Evolutionary conservation across 2,113 vertebrate genomes (phyloP), one percentile per base, ranked within the genome.

Genomic region (Tringa solitaria): DNA sequence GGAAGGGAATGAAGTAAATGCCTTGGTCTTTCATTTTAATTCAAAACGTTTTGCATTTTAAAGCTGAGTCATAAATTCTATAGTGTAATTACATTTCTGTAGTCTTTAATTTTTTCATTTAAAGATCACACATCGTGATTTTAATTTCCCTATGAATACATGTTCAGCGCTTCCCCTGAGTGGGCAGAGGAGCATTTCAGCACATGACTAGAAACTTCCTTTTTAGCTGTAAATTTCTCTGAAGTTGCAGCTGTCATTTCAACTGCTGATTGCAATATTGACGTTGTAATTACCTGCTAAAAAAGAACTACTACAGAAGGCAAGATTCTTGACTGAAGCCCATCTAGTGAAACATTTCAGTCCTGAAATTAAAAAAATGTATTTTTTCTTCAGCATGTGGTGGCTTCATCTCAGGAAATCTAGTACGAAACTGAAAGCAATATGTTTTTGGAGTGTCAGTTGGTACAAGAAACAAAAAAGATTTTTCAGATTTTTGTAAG

Each of bases 71-170:
- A 95, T 95, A 96, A 96, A 95, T 96, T 95, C 74, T 89, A 2
- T 65, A 87, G 89, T 87, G 61, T 95, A 96, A 95, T 95, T 96
- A 95, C 45, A 80, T 91, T 95, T 92, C 67, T 87, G 41, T 63
- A 92, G 81, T 76, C 94, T 91, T 96, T 83, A 91, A 94, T 95
- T 95, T 96, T 96, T 97, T 95, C 87, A 92, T 95, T 96, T 96
- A 92, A 91, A 95, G 92, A 96, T 96, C 94, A 92, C 87, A 82
- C 80, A 60, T 94, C 28, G 13, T 93, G 70, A 83, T 93, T 89
- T 88, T 61, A 72, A 72, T 88, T 90, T 88, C 68, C 41, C 56
- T 87, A 33, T 94, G 84, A 95, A 91, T 95, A 43, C 6, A 3
- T 46, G 61, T 84, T 87, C 57, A 75, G 70, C 2, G 7, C 37